These are phyloP conservation scores for Acromyrmex heyeri DNA, from an alignment of 1,140 invertebrate genomes.

Conservation along the genomic window DNA sequence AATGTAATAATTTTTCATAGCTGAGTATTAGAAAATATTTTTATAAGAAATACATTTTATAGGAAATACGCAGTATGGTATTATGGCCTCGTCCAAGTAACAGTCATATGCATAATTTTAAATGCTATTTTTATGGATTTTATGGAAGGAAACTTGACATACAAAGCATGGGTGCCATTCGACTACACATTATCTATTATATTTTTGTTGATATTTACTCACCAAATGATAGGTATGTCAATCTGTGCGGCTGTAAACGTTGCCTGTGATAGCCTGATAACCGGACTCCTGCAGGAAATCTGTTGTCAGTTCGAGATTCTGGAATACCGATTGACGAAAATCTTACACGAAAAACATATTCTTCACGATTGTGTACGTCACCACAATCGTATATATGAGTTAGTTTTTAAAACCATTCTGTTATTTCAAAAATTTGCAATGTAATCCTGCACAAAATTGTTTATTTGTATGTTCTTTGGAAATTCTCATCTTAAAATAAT, in stretches of 20 bases:
- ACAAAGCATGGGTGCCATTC: slow-evolving; percentile 61
- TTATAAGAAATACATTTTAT: background rate
- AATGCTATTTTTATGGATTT: slow-evolving; percentile 27
- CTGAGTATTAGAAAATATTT: background rate
- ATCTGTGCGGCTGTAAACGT: slow-evolving; percentile 31
- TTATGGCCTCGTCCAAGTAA: background rate
- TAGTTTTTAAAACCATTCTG: background rate
- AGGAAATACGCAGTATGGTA: slow-evolving; percentile 33
- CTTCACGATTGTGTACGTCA: background rate
- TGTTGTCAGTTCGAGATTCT: slow-evolving; percentile 66
- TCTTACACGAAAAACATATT: background rate
- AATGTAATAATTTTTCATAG: background rate
- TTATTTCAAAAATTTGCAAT: background rate
- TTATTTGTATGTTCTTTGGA: background rate
- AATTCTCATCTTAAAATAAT: background rate
- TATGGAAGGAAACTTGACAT: slow-evolving; percentile 5
- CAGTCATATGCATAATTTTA: slow-evolving; percentile 3
- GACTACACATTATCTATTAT: background rate
- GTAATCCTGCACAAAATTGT: background rate
- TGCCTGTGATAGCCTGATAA: slow-evolving; percentile 59
- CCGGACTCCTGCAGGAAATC: slow-evolving; percentile 62
- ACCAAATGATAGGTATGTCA: slow-evolving; percentile 44
- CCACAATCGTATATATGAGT: slow-evolving; percentile 37
- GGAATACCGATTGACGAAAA: slow-evolving; percentile 50
- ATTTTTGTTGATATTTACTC: slow-evolving; percentile 49